Evolutionary conservation across 2,113 vertebrate genomes (phyloP).

Genomic region (Vidua chalybeata): DNA sequence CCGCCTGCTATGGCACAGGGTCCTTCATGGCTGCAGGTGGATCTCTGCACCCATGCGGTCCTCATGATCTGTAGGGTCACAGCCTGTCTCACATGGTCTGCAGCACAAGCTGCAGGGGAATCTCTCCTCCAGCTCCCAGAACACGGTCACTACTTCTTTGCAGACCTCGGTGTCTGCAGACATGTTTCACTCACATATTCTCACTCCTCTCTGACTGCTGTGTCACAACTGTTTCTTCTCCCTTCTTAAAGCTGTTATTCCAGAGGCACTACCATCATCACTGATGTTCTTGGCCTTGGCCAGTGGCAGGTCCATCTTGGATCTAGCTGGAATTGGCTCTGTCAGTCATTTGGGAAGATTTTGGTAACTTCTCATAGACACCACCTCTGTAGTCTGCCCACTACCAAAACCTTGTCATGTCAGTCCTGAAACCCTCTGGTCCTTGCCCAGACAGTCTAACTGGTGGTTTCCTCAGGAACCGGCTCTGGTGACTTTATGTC

Average conservation of each 20-base stretch:
- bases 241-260: neutral
- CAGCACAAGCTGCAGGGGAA: fast-evolving
- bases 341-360: neutral
- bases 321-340: neutral
- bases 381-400: neutral
- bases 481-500: no score
- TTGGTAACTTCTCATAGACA: neutral
- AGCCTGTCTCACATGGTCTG: neutral
- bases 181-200: neutral
- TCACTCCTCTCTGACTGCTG: neutral
- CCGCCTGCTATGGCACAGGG: neutral
- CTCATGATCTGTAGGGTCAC: neutral
- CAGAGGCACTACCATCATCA: neutral
- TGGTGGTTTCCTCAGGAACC: no score
- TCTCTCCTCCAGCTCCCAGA: neutral
- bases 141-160: neutral
- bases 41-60: neutral
- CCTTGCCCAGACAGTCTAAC: no score
- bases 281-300: neutral
- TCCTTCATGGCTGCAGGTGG: neutral
- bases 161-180: neutral
- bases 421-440: no score
- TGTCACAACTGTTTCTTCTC: neutral
- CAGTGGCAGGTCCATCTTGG: no score
- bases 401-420: neutral